Evolutionary conservation across 2,113 vertebrate genomes (phyloP), one percentile per base, ranked within the genome.

Genomic region (Vulpes vulpes): DNA sequence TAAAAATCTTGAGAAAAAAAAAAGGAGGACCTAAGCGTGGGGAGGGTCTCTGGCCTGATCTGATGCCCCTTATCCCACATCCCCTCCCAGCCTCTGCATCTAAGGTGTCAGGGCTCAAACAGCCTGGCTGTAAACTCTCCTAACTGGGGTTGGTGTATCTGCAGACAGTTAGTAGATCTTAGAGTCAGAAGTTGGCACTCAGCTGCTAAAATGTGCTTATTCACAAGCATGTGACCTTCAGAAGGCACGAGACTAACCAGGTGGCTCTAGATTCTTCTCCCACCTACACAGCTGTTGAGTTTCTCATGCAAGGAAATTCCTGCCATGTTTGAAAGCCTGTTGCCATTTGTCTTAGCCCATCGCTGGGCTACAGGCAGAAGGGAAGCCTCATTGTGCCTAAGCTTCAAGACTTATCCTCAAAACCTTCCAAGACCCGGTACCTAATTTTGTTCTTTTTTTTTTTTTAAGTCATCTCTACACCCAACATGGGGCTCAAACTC

Each of bases 181-280:
- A 35, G 27, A 65, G 25, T 27, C 69, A 38, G 55, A 60, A 64
- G 53, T n/a, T 69, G 82, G 65, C 60, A 8, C 73, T 64, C 0
- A 4, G 67, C 11, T 14, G 27, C 76, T 49, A 43, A 64, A 49
- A 71, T 62, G 82, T 82, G 76, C 67, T 76, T 62, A 53, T 71
- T 94, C 16, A 30, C 15, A 35, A 94, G 60, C 69, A 25, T 57
- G 71, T 79, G 87, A 91, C 53, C 69, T 89, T 57, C 79, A 73
- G 85, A 85, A 64, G 30, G 65, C 62, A 71, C n/a, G 59, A 57
- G 27, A 64, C 64, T 89, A 43, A 69, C 65, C n/a, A 67, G 76
- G 32, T 69, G 43, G 55, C 69, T 74, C 92, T 92, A 76, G 43
- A 69, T 89, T 92, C 74, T 91, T 78, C 71, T 83, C 14, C 38